phyloP scores from a whole-genome alignment of 2,888 invertebrate species.

The Myopa testacea region DNA sequence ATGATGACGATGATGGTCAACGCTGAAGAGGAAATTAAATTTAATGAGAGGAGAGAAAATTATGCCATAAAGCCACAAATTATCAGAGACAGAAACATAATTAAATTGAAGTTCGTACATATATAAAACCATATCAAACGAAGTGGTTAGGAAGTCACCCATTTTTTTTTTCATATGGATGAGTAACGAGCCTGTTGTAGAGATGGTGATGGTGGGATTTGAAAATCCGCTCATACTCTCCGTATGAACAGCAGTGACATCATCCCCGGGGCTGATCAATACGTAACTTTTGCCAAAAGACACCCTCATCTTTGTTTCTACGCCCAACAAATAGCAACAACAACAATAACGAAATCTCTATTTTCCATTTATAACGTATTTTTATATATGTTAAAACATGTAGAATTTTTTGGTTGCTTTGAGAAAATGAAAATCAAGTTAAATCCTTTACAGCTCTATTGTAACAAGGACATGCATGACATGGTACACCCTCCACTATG shows the following conservation, averaged over 20 bases:
- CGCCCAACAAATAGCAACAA: constrained; percentile 13
- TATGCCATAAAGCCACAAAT: neutral
- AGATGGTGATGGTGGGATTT: neutral
- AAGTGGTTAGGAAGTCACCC: neutral
- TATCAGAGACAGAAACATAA: neutral
- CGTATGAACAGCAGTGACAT: neutral
- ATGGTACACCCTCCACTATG: neutral
- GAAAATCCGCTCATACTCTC: no score
- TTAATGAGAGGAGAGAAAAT: neutral
- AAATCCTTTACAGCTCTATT: constrained; percentile 46
- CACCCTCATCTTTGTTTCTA: constrained; percentile 7
- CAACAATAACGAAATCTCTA: constrained; percentile 1
- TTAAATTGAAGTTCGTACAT: neutral
- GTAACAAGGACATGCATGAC: constrained; percentile 31
- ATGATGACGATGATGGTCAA: neutral
- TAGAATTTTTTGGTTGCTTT: neutral
- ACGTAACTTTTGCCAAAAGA: neutral
- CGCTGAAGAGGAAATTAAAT: neutral
- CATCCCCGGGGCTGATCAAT: constrained; percentile 18
- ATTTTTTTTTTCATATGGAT: neutral
- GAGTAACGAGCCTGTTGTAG: no score
- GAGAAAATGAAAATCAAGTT: constrained; percentile 42
- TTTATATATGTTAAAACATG: neutral
- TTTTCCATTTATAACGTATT: constrained; percentile 7
- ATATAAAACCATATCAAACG: neutral